These are phyloP conservation scores for Momotus momota DNA, from an alignment of 2,797 vertebrate species.

Conservation along the genomic window DNA sequence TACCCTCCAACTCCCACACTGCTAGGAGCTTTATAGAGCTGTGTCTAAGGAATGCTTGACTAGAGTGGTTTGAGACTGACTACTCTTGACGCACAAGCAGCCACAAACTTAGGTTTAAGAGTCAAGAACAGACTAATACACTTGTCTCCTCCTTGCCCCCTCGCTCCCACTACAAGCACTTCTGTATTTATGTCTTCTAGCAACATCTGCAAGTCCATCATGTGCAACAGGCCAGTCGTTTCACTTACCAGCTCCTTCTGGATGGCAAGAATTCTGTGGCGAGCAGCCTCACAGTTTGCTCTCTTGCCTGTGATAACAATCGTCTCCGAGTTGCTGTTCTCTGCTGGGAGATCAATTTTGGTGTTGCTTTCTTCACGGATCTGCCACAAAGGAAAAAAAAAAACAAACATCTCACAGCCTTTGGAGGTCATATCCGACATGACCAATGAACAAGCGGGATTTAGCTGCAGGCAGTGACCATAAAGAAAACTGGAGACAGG, in stretches of 20 bases:
- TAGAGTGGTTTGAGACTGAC: not conserved
- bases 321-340: slow-evolving; percentile 98
- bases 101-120: not conserved
- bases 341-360: slow-evolving; percentile 98
- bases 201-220: not conserved
- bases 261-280: slow-evolving; percentile 92
- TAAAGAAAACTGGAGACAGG: not conserved
- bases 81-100: not conserved
- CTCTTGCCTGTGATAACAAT: slow-evolving; percentile 97
- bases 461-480: not conserved
- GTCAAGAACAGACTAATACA: not conserved
- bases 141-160: not conserved
- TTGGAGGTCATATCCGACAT: not conserved
- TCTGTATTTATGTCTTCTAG: not conserved
- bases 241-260: slow-evolving; percentile 93
- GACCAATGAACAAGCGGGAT: not conserved
- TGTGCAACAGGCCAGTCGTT: not conserved
- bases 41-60: not conserved
- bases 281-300: slow-evolving; percentile 93
- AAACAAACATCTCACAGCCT: not conserved
- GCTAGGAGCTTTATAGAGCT: not conserved
- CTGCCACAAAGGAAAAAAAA: slow-evolving; percentile 63
- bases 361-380: slow-evolving; percentile 98
- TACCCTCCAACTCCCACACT: fast-evolving
- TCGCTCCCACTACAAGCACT: not conserved